phyloP scores from a whole-genome alignment of 2,888 invertebrate genomes.

The Pteria penguin region DNA sequence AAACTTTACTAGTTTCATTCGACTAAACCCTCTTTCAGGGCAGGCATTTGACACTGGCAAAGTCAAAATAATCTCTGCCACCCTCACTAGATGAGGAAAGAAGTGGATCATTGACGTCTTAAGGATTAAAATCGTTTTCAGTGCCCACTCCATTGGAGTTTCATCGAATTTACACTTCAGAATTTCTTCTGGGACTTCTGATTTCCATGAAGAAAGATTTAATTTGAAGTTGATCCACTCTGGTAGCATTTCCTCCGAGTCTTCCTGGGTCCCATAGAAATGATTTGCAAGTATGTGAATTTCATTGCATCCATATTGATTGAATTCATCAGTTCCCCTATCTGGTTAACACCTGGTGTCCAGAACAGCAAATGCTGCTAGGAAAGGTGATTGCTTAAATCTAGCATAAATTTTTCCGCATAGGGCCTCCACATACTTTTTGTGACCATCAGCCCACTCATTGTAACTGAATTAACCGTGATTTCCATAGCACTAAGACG shows the following conservation, averaged over 20 bases:
- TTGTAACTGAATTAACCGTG: background rate
- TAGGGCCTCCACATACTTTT: background rate
- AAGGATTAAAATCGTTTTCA: background rate
- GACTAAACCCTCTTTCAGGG: background rate
- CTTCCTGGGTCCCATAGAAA: too few species aligned
- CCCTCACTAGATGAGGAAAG: background rate
- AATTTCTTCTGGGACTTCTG: background rate
- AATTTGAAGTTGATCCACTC: background rate
- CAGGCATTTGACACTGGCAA: background rate
- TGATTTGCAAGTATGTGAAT: too few species aligned
- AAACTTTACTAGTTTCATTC: too few species aligned
- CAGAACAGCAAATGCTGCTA: background rate
- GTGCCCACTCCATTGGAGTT: background rate
- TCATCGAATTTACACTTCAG: background rate
- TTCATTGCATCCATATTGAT: background rate
- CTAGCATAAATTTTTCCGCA: background rate
- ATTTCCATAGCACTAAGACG: background rate
- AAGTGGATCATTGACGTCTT: background rate
- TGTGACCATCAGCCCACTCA: background rate
- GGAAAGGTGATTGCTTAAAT: background rate
- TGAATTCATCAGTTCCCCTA: background rate
- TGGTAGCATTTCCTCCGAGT: too few species aligned
- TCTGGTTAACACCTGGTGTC: background rate
- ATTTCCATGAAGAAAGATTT: background rate
- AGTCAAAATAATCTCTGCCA: constrained; percentile 10